Percentiles rank a stretch among this genome's conserved stretches.
Conservation (phyloP, 2,888 invertebrate genomes). For the Euphydryas editha region DNA sequence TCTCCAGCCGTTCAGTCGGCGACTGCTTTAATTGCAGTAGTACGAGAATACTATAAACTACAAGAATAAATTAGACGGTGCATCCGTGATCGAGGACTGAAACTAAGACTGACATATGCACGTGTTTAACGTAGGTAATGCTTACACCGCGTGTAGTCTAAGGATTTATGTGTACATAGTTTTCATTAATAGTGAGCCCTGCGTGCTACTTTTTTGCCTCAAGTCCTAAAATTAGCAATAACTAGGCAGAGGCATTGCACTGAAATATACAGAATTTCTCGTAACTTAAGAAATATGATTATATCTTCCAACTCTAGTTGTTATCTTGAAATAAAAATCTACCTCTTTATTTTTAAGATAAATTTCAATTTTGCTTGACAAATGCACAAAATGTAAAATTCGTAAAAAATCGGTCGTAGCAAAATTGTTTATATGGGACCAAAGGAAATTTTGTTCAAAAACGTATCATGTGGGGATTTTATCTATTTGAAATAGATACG, state of each 20-base stretch:
- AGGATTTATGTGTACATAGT: slow-evolving; percentile 62
- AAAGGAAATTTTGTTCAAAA: slow-evolving; percentile 56
- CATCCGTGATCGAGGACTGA: slow-evolving; percentile 79
- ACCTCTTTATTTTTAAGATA: slow-evolving; percentile 78
- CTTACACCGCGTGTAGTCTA: slow-evolving; percentile 66
- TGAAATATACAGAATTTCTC: slow-evolving; percentile 53
- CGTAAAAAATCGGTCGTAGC: slow-evolving; percentile 44
- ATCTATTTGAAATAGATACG: slow-evolving; percentile 5
- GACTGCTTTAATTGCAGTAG: slow-evolving; percentile 70
- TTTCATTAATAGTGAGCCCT: slow-evolving; percentile 60
- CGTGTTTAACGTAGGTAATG: slow-evolving; percentile 74
- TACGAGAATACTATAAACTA: slow-evolving; percentile 82
- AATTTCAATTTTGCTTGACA: slow-evolving; percentile 57
- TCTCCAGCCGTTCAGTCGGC: slow-evolving; percentile 29
- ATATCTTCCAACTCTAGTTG: slow-evolving; percentile 67
- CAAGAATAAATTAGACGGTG: slow-evolving; percentile 61
- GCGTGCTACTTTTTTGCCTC: slow-evolving; percentile 67
- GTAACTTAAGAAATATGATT: slow-evolving; percentile 44
- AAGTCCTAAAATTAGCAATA: slow-evolving; percentile 59
- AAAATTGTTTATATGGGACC: slow-evolving; percentile 59
- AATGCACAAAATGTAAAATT: slow-evolving; percentile 52
- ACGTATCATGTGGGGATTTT: slow-evolving; percentile 9
- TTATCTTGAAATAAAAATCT: slow-evolving; percentile 80
- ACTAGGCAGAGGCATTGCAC: slow-evolving; percentile 48
- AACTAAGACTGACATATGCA: slow-evolving; percentile 79